Base-by-base conservation (phyloP, 2,888 invertebrate genomes). In the Leucoptera coffeella region DNA sequence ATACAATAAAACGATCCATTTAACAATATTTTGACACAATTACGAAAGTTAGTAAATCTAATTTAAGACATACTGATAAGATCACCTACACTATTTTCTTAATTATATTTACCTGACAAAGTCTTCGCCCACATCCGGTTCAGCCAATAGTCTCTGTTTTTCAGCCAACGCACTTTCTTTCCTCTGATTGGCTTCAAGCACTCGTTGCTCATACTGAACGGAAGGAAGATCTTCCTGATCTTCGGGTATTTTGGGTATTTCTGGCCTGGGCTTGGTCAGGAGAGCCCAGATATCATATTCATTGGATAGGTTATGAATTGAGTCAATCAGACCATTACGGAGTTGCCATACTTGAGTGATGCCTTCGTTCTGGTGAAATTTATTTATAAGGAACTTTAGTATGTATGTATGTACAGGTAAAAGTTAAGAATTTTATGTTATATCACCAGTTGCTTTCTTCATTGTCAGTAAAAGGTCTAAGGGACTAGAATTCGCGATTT, bases 121-220 rank as follows among this genome's bases (percentile, higher is more conserved):
- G 31, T 67, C 64, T 35, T 60, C 58, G 4, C 59, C 61, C 2
- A 28, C 35, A 17, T 62, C 59, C 7, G 67, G 67, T 33, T 64
- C 64, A 17, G 36, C 33, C 22, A 45, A 25, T 12, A 69, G 41
- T 8, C 48, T 43, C 19, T 51, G 41, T 3, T 53, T 49, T 33
- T 57, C 50, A 20, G 36, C 39, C 2, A 47, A 25, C 2, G 47
- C 43, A 14, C 38, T 45, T 4, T 45, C 36, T 8, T 45, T 50
- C 30, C 46, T 53, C 35, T 49, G 44, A 10, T 42, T 31, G 5
- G 50, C 55, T 12, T 29, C 31, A 33, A 44, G 43, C 8, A 65
- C 29, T 29, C 40, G 45, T 12, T 29, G 35, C 14, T 49, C 45
- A 26, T 40, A 40, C 8, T 23, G 27, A 8, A 27, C n/a, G 3